Base-by-base conservation (phyloP, 2,113 vertebrate species). In the Morphnarchus princeps region DNA sequence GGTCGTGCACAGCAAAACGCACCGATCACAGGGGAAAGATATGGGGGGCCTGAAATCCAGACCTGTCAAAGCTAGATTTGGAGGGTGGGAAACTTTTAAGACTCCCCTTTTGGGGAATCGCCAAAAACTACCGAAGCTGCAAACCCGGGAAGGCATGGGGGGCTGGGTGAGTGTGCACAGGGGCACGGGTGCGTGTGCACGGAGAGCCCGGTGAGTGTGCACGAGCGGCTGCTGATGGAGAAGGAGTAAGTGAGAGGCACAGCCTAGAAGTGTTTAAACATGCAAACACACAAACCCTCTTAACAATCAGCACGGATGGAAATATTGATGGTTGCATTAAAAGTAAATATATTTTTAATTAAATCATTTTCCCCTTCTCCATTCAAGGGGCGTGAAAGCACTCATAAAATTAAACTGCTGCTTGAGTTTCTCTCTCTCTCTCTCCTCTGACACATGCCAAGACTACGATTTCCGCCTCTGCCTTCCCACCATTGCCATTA, bases 301-400 rank as follows among this genome's bases (percentile, higher is more conserved):
- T 72, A 82, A 73, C 96, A 96, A 94, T 94, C 97, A 91, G 91
- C 76, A 47, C 4, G 47, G 90, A 91, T 83, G 86, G 96, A 96
- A 96, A 96, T 96, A 97, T 97, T 95, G 95, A 97, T 88, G 95
- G 90, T 47, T 92, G 93, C 93, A 93, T 94, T 97, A 88, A 86
- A 95, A 95, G 95, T 92, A 97, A 97, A 97, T 97, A 97, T 92
- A 95, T 92, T 97, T 97, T 97, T 96, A 97, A 97, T 97, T 97
- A 95, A 97, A 96, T 96, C 80, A 95, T 96, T 97, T 95, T 87
- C 93, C 82, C 83, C 88, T 92, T 95, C 88, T 94, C 87, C 94
- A 90, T 94, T 96, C 87, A 81, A 96, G 91, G 84, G 95, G 87
- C 14, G 34, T 54, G 87, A 91, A 95, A 97, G 90, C 89, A 87